Percentiles rank a stretch among this genome's conserved stretches.
phyloP scores from a whole-genome alignment of 2,888 invertebrate genomes.

The Netelia virgata region DNA sequence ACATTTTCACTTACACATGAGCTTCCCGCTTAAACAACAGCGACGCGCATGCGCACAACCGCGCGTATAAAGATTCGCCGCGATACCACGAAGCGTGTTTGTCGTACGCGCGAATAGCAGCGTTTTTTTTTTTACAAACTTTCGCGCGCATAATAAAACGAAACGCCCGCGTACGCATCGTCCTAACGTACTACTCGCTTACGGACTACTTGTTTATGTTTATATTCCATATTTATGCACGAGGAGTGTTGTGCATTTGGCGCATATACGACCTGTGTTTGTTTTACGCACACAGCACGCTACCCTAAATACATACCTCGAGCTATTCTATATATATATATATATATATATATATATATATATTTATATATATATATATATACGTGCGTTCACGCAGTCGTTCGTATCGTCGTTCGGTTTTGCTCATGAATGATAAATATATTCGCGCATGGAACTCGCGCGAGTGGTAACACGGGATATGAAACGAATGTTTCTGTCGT shows the following conservation, averaged over 20 bases:
- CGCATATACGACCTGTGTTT: constrained; percentile 29
- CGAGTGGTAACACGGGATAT: not conserved
- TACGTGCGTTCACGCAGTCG: not conserved
- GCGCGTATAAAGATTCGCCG: not conserved
- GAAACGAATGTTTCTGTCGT: constrained; percentile 46
- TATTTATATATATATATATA: not conserved
- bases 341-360: not conserved
- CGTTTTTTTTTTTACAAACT: not conserved
- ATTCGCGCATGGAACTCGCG: constrained; percentile 13
- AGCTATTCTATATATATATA: not conserved
- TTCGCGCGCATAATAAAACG: not conserved
- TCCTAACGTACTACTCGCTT: not conserved
- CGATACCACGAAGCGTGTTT: too few species aligned
- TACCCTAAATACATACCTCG: constrained; percentile 2
- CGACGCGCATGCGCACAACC: not conserved
- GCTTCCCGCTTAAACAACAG: not conserved
- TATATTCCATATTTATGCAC: constrained; percentile 52
- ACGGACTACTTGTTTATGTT: constrained; percentile 28
- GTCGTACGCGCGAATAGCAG: not conserved
- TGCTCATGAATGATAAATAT: constrained; percentile 59
- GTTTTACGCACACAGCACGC: constrained; percentile 41
- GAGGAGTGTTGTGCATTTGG: constrained; percentile 20
- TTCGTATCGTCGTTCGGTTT: constrained; percentile 34
- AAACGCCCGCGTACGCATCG: not conserved
- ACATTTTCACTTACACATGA: not conserved